Evolutionary conservation across 1,140 invertebrate genomes (phyloP), one percentile per base, ranked within the genome.

Genomic region (Triops cancriformis): DNA sequence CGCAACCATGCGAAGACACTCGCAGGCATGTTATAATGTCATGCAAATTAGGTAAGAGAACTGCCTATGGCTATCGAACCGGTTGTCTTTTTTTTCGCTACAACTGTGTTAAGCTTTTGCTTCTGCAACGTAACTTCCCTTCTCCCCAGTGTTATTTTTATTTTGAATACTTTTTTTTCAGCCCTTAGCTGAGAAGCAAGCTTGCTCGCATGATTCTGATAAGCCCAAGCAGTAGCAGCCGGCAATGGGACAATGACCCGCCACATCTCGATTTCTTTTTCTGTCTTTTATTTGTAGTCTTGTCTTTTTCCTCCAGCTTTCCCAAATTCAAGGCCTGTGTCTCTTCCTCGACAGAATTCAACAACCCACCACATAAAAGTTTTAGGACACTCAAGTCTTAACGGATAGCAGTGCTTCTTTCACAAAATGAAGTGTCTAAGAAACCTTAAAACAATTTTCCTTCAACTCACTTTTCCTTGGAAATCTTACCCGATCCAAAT

Each of bases 191-290:
- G n/a, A 64, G n/a, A 0, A 64, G 51, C 51, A 64, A 64, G 51
- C 51, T 64, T 64, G 51, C 51, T 64, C 51, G 51, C 51, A 64
- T 64, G 51, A 64, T 64, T 64, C 51, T 64, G 51, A 64, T 64
- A 64, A 64, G 51, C 51, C 10, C 51, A 23, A 64, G 51, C 51
- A 64, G 51, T 64, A 64, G 51, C 51, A 64, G 51, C 51, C 51
- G 18, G 51, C 51, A 64, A 64, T 64, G 51, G 51, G 51, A 64
- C 51, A 64, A 64, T 64, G 51, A 64, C 51, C 51, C 51, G 23
- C 23, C 51, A 64, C 51, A 64, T 64, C 51, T 64, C 14, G n/a
- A 64, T 64, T 64, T 64, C 23, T 64, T 23, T 64, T 64, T 64
- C 51, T 64, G 6, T 64, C 14, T 18, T 64, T 37, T 37, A 37